Evolutionary conservation across 2,888 invertebrate genomes (phyloP).

Genomic region (Hirtodrosophila confusa): DNA sequence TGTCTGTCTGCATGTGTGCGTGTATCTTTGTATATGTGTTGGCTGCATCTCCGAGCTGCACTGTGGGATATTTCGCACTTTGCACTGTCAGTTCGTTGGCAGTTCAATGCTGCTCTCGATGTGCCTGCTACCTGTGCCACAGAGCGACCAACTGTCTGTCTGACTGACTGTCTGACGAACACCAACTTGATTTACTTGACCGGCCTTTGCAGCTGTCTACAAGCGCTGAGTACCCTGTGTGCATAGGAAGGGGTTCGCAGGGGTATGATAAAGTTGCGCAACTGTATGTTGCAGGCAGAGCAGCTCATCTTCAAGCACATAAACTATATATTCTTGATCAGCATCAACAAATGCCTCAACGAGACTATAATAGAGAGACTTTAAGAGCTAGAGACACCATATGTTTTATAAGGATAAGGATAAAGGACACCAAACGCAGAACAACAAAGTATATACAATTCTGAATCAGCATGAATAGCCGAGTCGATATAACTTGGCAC

Average conservation of each 20-base stretch:
- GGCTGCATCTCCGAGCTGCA: slow-evolving; percentile 32
- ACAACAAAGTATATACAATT: too few species aligned
- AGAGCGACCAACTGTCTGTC: slow-evolving; percentile 6
- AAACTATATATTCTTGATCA: too few species aligned
- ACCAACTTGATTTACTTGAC: slow-evolving; percentile 46
- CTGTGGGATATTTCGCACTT: slow-evolving; percentile 79
- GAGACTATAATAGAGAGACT: too few species aligned
- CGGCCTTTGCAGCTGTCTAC: slow-evolving; percentile 23
- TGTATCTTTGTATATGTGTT: slow-evolving; percentile 23
- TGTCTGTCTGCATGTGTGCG: slow-evolving; percentile 9
- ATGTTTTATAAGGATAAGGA: too few species aligned
- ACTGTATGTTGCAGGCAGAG: not conserved
- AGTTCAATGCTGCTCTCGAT: slow-evolving; percentile 55
- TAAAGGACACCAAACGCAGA: too few species aligned
- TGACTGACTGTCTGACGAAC: slow-evolving; percentile 13
- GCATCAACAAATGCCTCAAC: too few species aligned
- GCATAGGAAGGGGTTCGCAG: not conserved
- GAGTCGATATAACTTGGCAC: too few species aligned
- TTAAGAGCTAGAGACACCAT: too few species aligned
- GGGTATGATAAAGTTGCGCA: not conserved
- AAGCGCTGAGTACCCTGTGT: slow-evolving; percentile 7
- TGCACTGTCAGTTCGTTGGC: slow-evolving; percentile 34
- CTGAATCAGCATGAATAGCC: too few species aligned
- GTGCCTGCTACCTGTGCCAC: slow-evolving; percentile 42
- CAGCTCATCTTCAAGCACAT: not conserved